Evolutionary conservation across 2,888 invertebrate species (phyloP), one percentile per base, ranked within the genome.

Genomic region (Drosophila neonasuta): DNA sequence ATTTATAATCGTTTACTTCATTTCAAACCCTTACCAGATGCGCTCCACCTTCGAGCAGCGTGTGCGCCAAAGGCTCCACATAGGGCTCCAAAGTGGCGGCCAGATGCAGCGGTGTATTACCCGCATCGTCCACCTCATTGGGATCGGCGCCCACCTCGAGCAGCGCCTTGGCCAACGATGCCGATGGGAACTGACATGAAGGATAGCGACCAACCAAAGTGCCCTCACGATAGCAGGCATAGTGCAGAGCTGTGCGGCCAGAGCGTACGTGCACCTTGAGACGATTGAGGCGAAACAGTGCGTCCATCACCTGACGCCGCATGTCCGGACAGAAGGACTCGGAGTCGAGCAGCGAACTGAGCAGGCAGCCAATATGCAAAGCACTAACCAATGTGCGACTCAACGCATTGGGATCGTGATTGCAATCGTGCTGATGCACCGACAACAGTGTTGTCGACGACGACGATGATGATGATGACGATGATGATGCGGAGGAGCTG

Each of bases 51-150:
- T 94, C 92, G 0, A 98, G 92, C 6, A 99, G 92, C 8, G 93
- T 93, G 77, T 93, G 92, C 0, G 96, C 94, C 44, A 97, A 93
- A 45, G 93, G 93, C 2, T 94, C 92, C 0, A 95, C 94, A 83
- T 95, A 95, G 0, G 95, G 95, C 74, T 92, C 90, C 63, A 95
- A 94, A 90, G 95, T 93, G 69, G 96, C 96, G 0, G 95, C 95
- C 67, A 97, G 92, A 90, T 98, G 98, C 52, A 98, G 92, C 10
- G 97, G 95, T 17, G 97, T 97, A 91, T 97, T 97, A 17, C 96
- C 96, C 61, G 94, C 94, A 56, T 94, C 94, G 91, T 98, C 98
- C 2, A 93, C 91, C 0, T 95, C 94, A 90, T 95, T 95, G 0
- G 96, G 94, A 91, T 95, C 93, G 0, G 97, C 97, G 10, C 97